Base-by-base conservation (phyloP, 2,113 vertebrate genomes). In the Muntiacus reevesi region DNA sequence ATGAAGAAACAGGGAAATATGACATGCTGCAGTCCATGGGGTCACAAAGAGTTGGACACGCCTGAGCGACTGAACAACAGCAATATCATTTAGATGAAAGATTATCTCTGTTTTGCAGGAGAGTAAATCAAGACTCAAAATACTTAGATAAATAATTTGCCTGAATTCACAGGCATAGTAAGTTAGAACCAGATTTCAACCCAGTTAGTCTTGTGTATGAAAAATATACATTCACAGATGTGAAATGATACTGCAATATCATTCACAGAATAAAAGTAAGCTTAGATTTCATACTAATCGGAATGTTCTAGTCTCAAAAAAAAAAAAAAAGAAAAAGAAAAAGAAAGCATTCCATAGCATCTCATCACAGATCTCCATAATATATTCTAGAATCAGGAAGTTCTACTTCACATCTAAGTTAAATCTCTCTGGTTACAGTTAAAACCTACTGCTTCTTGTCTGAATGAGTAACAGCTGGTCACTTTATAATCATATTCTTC, bases 401-500 rank as follows among this genome's bases (percentile, higher is more conserved):
- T 89, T 97, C 45, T 57, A 94, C 10, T 88, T 95, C 43, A 91
- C 4, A 87, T 50, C 21, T 90, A 83, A 45, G n/a, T 55, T 91
- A 88, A 95, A 91, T 90, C 27, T 96, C 76, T 89, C 60, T 13
- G 4, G 23, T 88, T 93, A 94, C 17, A 94, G 11, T 95, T 74
- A 93, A 95, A 97, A 91, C 74, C 78, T 86, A 94, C 33, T 86
- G 47, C 28, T 93, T 93, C 90, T 97, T 47, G 10, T 95, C 67
- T 89, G 62, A 96, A 95, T 97, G 86, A 96, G 83, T 93, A 97
- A 98, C 98, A 98, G 94, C 97, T 98, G 91, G 96, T 98, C 94
- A 97, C 88, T 97, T 97, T 64, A 96, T 96, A 96, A 95, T 71
- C 85, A 91, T 84, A 90, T 15, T 96, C 85, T 96, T 97, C 96